Evolutionary conservation across 2,888 invertebrate species (phyloP).

Genomic region (Biston betularia): DNA sequence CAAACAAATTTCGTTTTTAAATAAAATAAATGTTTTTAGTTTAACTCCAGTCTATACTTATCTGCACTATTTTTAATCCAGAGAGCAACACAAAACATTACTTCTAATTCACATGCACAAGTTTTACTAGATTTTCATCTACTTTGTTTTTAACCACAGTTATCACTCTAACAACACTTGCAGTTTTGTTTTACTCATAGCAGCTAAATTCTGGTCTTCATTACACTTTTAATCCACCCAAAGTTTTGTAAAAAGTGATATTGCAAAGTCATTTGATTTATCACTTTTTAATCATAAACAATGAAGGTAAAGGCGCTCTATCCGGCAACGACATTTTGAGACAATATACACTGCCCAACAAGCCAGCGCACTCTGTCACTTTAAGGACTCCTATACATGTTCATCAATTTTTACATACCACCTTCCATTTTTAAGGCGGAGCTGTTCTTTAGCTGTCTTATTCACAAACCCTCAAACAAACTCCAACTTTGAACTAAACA

Average conservation of each 20-base stretch:
- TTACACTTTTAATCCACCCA: slow-evolving; percentile 40
- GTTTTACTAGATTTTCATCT: slow-evolving; percentile 12
- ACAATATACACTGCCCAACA: slow-evolving; percentile 85
- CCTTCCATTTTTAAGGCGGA: slow-evolving; percentile 87
- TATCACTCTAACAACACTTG: slow-evolving; percentile 19
- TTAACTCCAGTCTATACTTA: slow-evolving; percentile 25
- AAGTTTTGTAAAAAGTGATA: slow-evolving; percentile 63
- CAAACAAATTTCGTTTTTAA: background rate
- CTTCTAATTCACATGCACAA: slow-evolving; percentile 21
- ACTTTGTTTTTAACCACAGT: slow-evolving; percentile 13
- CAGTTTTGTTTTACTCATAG: slow-evolving; percentile 17
- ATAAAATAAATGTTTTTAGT: background rate
- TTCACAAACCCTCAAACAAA: slow-evolving; percentile 44
- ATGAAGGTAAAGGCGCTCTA: slow-evolving; percentile 71
- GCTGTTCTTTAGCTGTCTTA: slow-evolving; percentile 78
- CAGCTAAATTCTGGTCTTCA: slow-evolving; percentile 14
- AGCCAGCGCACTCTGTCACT: slow-evolving; percentile 86
- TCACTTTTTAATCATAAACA: slow-evolving; percentile 85
- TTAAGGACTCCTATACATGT: slow-evolving; percentile 86
- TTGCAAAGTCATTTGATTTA: slow-evolving; percentile 84
- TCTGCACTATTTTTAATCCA: slow-evolving; percentile 13
- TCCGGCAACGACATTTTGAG: slow-evolving; percentile 81
- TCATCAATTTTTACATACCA: slow-evolving; percentile 87
- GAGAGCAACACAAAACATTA: slow-evolving; percentile 8
- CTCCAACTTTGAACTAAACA: slow-evolving; percentile 23